Conservation (phyloP, 2,113 vertebrate species). For the Phodopus roborovskii region DNA sequence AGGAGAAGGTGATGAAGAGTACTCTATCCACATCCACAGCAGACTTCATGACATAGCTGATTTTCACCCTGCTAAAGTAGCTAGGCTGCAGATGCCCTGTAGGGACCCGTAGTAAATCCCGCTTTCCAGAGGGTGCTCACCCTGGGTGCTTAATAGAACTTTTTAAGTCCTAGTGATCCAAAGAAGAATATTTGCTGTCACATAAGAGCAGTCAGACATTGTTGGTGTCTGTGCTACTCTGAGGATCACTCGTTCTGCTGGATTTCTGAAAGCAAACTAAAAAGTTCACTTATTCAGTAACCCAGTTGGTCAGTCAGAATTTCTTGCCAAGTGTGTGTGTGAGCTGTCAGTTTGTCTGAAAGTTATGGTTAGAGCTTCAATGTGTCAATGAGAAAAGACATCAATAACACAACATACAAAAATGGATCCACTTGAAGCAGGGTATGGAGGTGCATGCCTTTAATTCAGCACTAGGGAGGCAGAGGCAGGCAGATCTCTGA, state of each 20-base stretch:
- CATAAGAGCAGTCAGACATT: not conserved
- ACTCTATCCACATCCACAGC: not conserved
- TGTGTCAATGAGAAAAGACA: not conserved
- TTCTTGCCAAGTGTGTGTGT: not conserved
- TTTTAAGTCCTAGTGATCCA: not conserved
- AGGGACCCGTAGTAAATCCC: not conserved
- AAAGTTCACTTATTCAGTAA: not conserved
- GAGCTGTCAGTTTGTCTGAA: conserved; percentile 9
- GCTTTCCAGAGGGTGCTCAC: not conserved
- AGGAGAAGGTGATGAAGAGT: not conserved
- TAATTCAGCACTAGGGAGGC: not conserved
- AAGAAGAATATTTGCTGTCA: not conserved
- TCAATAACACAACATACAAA: not conserved
- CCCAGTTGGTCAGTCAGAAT: not conserved
- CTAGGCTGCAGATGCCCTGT: not conserved
- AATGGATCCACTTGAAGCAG: not conserved
- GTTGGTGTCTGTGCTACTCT: not conserved
- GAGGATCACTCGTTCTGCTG: not conserved
- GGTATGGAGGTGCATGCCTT: not conserved
- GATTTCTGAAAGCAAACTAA: conserved; percentile 19
- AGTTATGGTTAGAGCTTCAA: conserved; percentile 13
- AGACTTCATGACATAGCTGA: no score
- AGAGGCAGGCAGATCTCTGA: not conserved
- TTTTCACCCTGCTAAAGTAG: not conserved
- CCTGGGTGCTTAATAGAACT: not conserved